Conservation (phyloP, 2,797 vertebrate genomes). For the Acanthurus tractus region DNA sequence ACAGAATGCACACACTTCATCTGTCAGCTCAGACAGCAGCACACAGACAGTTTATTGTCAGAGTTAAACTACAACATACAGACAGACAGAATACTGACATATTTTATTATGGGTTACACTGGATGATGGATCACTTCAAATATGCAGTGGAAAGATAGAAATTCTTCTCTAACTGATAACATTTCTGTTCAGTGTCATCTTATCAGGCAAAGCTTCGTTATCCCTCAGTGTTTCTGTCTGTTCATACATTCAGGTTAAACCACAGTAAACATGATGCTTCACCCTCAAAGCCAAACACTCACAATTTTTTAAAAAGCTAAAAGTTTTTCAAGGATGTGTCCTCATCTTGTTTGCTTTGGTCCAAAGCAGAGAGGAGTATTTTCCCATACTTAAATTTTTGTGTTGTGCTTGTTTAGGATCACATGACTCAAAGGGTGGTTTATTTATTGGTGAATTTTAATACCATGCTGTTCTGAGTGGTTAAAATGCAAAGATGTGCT, state of each 20-base stretch:
- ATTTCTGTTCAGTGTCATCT: conserved; percentile 40
- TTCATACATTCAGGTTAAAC: conserved; percentile 17
- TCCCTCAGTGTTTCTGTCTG: conserved; percentile 39
- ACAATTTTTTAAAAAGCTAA: conserved; percentile 5
- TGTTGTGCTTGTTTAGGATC: conserved; percentile 19
- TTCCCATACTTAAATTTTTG: conserved; percentile 5
- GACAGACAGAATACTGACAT: conserved; percentile 8
- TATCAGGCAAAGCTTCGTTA: conserved; percentile 48
- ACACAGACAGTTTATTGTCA: conserved; percentile 37
- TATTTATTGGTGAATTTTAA: conserved; percentile 17
- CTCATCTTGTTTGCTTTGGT: conserved; percentile 5
- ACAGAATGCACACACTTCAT: conserved; percentile 44
- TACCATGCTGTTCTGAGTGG: conserved; percentile 23
- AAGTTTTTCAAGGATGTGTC: conserved; percentile 4
- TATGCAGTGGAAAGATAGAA: background rate
- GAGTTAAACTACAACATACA: conserved; percentile 32
- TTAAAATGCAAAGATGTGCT: background rate
- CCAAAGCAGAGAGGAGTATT: conserved; percentile 20
- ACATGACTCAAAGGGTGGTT: background rate
- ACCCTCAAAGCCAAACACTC: background rate
- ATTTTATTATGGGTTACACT: background rate
- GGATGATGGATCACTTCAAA: conserved; percentile 14
- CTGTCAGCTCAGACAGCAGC: conserved; percentile 46
- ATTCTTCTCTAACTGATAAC: conserved; percentile 8
- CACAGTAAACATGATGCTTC: conserved; percentile 21